Evolutionary conservation across 2,888 invertebrate genomes (phyloP).

Genomic region (Elysia crispata): DNA sequence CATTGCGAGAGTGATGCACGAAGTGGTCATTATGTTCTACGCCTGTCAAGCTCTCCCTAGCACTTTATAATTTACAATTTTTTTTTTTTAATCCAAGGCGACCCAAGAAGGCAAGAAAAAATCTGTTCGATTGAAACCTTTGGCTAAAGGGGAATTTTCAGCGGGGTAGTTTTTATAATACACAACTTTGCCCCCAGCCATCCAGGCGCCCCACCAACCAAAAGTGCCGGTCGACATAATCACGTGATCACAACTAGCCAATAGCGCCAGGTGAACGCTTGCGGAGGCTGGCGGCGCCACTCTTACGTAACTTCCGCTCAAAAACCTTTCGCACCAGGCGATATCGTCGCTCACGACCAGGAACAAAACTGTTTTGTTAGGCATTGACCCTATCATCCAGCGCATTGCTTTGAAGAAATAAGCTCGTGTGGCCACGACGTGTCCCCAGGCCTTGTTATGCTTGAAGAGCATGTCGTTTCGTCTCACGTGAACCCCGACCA

Average conservation of each 20-base stretch:
- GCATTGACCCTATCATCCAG: conserved; percentile 14
- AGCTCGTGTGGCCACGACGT: not conserved
- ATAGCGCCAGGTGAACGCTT: conserved; percentile 5
- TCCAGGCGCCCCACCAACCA: conserved; percentile 44
- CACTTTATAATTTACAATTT: too few relatives aligned
- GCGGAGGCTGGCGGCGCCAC: not conserved
- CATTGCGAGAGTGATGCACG: too few relatives aligned
- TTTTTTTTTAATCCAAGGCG: too few relatives aligned
- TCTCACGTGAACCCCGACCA: conserved; percentile 40
- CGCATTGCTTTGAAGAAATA: conserved; percentile 33
- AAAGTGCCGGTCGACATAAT: conserved; percentile 39
- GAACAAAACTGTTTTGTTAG: not conserved
- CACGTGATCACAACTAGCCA: conserved; percentile 44
- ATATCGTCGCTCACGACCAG: conserved; percentile 40
- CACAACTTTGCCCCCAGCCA: conserved; percentile 21
- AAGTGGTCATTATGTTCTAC: too few relatives aligned
- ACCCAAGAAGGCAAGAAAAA: too few relatives aligned
- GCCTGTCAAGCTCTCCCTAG: too few relatives aligned
- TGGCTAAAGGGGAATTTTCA: not conserved
- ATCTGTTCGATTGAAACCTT: too few relatives aligned
- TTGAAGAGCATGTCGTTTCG: not conserved
- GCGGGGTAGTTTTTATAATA: conserved; percentile 19
- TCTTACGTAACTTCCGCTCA: not conserved
- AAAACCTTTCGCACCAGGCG: conserved; percentile 17
- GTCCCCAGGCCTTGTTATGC: not conserved